These are phyloP conservation scores for Sesamia inferens DNA, from an alignment of 2,888 invertebrate genomes.

Conservation along the genomic window DNA sequence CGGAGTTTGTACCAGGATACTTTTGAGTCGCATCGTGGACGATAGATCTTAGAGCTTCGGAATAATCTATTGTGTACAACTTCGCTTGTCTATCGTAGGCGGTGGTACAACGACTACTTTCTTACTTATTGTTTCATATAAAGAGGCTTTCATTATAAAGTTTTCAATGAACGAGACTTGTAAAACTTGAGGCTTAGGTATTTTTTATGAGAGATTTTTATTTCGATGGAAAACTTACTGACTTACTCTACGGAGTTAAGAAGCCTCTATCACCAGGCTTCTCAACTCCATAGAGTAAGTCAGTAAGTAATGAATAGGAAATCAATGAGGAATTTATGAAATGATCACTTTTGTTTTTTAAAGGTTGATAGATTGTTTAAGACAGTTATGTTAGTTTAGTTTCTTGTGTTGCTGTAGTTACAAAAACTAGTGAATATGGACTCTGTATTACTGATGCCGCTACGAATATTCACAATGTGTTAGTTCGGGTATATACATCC, in stretches of 20 bases:
- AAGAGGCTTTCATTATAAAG: constrained; percentile 76
- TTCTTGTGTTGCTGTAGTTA: not conserved
- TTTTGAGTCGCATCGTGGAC: not conserved
- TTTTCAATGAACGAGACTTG: constrained; percentile 64
- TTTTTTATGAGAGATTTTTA: constrained; percentile 58
- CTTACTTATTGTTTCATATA: constrained; percentile 60
- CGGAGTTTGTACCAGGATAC: not conserved
- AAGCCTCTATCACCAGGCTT: too few species aligned
- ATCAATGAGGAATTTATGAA: constrained; percentile 6
- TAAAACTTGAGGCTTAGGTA: constrained; percentile 63
- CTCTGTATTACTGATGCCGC: too few species aligned
- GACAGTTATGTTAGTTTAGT: not conserved
- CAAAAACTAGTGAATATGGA: not conserved
- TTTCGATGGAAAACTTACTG: constrained; percentile 47
- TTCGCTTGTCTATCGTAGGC: constrained; percentile 50
- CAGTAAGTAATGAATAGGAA: constrained; percentile 28
- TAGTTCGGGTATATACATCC: too few species aligned
- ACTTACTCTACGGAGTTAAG: constrained; percentile 8
- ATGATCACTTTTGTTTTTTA: not conserved
- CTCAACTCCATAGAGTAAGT: too few species aligned
- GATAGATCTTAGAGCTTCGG: constrained; percentile 1
- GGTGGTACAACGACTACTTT: constrained; percentile 57
- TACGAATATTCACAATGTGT: too few species aligned
- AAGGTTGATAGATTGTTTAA: not conserved
- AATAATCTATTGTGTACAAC: constrained; percentile 61